A percentile compares a stretch with the other conserved stretches of the same genome.
Conservation (phyloP, 2,888 invertebrate genomes). For the Cephus pygmeus region DNA sequence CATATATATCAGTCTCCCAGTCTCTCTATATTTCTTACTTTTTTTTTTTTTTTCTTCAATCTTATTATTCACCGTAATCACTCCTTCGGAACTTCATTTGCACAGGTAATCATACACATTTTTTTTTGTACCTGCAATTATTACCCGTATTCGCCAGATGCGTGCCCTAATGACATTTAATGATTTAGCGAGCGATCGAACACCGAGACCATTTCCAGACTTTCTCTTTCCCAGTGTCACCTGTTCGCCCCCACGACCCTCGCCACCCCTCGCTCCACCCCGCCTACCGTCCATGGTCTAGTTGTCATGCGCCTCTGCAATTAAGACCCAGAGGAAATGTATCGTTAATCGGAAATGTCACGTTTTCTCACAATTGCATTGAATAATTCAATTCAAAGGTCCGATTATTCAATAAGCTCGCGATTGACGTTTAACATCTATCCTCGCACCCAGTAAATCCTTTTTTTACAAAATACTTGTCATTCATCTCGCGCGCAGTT, state of each 20-base stretch:
- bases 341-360: conserved; percentile 20
- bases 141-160: background rate
- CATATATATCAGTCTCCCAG: background rate
- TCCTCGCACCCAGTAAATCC: background rate
- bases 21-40: background rate
- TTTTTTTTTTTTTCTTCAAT: no score
- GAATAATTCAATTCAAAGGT: background rate
- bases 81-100: no score
- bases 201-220: background rate
- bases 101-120: background rate
- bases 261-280: background rate
- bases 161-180: background rate
- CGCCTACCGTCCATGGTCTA: background rate
- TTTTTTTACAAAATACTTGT: background rate
- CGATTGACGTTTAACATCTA: background rate
- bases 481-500: background rate
- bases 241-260: background rate
- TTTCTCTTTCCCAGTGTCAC: background rate
- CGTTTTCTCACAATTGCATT: conserved; percentile 13
- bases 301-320: conserved; percentile 15
- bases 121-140: background rate
- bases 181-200: background rate
- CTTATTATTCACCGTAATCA: no score
- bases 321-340: conserved; percentile 18
- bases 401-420: background rate